These are phyloP conservation scores for Solea senegalensis DNA, from an alignment of 2,113 vertebrate species.

Conservation along the genomic window DNA sequence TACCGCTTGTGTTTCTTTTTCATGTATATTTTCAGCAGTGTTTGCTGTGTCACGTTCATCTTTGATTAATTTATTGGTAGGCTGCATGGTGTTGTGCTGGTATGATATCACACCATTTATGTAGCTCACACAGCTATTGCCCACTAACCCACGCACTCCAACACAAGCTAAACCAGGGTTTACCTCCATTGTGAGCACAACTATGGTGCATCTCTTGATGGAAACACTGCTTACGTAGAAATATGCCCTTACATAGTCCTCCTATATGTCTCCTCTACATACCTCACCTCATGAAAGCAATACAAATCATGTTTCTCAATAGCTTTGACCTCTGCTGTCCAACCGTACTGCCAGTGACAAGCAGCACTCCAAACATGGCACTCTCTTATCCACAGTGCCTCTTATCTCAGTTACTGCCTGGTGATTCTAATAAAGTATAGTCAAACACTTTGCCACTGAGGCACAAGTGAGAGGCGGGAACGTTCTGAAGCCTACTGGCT, in stretches of 20 bases:
- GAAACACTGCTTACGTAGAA: slow-evolving; percentile 5
- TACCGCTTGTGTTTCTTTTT: no score
- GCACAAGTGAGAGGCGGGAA: slow-evolving; percentile 1
- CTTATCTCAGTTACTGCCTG: slow-evolving; percentile 46
- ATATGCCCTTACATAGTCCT: slow-evolving; percentile 21
- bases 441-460: slow-evolving; percentile 31
- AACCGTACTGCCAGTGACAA: slow-evolving; percentile 46
- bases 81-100: no score
- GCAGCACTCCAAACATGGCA: not conserved
- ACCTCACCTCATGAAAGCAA: slow-evolving; percentile 26
- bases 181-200: no score
- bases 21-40: no score
- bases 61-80: no score
- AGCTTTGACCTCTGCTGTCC: slow-evolving; percentile 57
- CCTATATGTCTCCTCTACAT: slow-evolving; percentile 16
- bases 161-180: no score
- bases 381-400: slow-evolving; percentile 35
- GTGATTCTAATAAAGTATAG: slow-evolving; percentile 60
- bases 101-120: no score
- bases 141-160: no score
- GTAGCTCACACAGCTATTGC: no score
- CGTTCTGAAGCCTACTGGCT: not conserved
- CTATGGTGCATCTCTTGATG: no score
- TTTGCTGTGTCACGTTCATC: no score
- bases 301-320: slow-evolving; percentile 46